A percentile compares a stretch with the other conserved stretches of the same genome.
Conservation (phyloP, 2,113 vertebrate genomes). For the Leptobrachium leishanense region DNA sequence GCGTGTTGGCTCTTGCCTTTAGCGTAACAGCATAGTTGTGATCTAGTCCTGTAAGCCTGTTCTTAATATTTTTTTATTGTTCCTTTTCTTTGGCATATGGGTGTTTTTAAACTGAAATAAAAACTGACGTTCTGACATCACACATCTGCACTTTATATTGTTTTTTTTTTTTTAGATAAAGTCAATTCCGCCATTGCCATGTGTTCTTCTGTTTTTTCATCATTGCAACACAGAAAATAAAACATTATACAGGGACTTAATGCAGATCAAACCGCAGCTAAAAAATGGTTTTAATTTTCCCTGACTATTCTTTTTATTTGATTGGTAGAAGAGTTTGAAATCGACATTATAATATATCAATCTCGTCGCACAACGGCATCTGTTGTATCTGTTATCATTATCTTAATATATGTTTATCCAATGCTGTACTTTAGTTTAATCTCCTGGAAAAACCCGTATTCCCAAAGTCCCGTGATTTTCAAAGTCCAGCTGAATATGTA, state of each 20-base stretch:
- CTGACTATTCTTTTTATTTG: background rate
- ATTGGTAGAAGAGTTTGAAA: background rate
- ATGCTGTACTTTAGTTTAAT: background rate
- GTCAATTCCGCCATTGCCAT: conserved; percentile 3
- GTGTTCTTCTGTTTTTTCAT: conserved; percentile 8
- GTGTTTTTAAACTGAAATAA: background rate
- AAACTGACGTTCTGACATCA: background rate
- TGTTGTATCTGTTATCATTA: background rate
- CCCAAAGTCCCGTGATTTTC: background rate
- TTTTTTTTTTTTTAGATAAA: background rate
- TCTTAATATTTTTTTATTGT: too few relatives aligned
- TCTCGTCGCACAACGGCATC: background rate
- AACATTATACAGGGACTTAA: conserved; percentile 1
- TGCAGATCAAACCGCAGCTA: conserved; percentile 12
- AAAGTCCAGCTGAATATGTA: background rate
- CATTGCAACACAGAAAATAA: background rate
- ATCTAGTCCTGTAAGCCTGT: too few relatives aligned
- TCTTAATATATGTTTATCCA: background rate
- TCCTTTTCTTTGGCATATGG: too few relatives aligned
- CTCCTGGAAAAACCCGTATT: background rate
- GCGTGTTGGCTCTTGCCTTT: too few relatives aligned
- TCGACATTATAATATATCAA: background rate
- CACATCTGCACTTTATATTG: background rate
- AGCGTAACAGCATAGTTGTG: too few relatives aligned
- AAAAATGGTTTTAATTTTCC: conserved; percentile 23